Conservation (phyloP, 2,888 invertebrate genomes). For the Acronicta leporina region DNA sequence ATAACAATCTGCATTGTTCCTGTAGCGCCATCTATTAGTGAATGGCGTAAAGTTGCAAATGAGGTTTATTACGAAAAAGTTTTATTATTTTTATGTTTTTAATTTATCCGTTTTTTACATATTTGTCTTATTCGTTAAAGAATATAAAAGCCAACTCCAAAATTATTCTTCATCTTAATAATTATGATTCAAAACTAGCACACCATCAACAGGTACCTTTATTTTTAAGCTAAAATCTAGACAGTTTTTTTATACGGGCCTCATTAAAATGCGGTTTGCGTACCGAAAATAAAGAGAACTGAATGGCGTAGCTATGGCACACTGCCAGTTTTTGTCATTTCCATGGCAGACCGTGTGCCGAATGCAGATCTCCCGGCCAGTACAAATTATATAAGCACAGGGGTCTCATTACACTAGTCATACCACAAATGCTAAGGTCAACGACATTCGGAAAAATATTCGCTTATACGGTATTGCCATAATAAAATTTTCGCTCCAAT, state of each 20-base stretch:
- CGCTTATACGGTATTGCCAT: constrained; percentile 37
- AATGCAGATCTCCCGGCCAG: constrained; percentile 53
- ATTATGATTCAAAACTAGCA: neutral
- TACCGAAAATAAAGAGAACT: constrained; percentile 76
- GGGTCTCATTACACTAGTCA: constrained; percentile 58
- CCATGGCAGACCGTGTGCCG: constrained; percentile 60
- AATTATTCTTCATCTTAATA: neutral
- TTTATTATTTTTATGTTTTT: constrained; percentile 9
- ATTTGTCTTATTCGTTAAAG: neutral
- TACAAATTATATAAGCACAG: constrained; percentile 20
- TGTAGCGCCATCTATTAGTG: constrained; percentile 59
- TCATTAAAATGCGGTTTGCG: constrained; percentile 82
- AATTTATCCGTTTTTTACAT: neutral
- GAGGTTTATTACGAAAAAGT: constrained; percentile 18
- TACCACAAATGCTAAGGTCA: constrained; percentile 57
- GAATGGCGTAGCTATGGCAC: constrained; percentile 71
- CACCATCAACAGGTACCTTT: constrained; percentile 53
- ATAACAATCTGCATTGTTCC: constrained; percentile 52
- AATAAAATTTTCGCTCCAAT: constrained; percentile 31
- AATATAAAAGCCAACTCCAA: neutral
- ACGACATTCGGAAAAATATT: constrained; percentile 63
- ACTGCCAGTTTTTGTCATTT: constrained; percentile 79
- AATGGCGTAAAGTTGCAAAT: constrained; percentile 34
- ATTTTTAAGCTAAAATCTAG: constrained; percentile 36
- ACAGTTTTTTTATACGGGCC: constrained; percentile 49